phyloP scores from a whole-genome alignment of 2,797 vertebrate genomes.

The Limosa lapponica region DNA sequence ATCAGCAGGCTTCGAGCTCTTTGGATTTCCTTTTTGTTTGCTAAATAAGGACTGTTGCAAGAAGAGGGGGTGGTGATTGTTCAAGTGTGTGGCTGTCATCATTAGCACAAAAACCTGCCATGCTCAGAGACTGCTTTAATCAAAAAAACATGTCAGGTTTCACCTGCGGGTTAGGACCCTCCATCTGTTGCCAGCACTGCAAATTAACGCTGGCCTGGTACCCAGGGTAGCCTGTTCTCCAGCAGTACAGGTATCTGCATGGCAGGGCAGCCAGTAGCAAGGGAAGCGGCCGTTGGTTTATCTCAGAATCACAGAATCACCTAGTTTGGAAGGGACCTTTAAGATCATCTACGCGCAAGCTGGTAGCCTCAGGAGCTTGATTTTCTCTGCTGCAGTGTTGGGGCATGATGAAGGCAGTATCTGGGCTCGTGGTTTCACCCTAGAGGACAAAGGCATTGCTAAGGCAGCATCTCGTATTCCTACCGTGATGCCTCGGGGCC shows the following conservation, averaged over 20 bases:
- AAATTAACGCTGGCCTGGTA: neutral
- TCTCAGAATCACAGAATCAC: too few species aligned
- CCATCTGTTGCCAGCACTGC: neutral
- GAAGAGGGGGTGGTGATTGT: neutral
- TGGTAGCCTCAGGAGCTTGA: neutral
- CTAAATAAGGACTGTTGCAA: neutral
- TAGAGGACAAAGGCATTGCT: neutral
- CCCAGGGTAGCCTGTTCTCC: neutral
- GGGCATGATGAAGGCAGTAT: neutral
- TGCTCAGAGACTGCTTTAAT: neutral
- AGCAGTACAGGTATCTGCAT: fast-evolving
- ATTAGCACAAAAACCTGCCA: neutral
- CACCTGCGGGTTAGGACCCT: neutral
- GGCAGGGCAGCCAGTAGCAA: neutral
- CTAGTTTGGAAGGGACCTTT: too few species aligned
- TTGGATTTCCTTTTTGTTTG: neutral
- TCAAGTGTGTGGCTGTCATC: neutral
- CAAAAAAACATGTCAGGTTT: neutral
- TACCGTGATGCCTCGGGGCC: fast-evolving
- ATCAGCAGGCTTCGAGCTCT: neutral
- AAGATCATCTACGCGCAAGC: too few species aligned
- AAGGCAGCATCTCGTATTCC: neutral
- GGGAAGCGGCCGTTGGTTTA: neutral
- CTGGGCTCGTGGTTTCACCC: neutral
- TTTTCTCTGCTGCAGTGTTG: neutral